Evolutionary conservation across 2,797 vertebrate genomes (phyloP).

Genomic region (Netta rufina): DNA sequence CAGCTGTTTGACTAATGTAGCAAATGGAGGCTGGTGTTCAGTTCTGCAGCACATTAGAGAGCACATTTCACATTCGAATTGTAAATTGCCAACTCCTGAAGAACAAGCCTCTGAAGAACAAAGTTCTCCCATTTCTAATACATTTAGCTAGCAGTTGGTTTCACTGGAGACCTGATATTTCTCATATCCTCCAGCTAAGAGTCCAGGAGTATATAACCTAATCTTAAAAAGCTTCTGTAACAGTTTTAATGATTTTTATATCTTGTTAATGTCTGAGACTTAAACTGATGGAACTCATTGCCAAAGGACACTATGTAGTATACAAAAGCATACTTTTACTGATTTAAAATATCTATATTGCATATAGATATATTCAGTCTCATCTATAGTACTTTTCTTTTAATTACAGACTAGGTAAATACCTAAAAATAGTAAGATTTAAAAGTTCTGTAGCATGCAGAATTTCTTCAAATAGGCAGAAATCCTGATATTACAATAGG

Average conservation of each 20-base stretch:
- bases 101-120: background rate
- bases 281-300: background rate
- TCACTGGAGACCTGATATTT: background rate
- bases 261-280: background rate
- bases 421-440: background rate
- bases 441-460: background rate
- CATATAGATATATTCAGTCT: background rate
- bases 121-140: background rate
- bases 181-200: background rate
- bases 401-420: background rate
- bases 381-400: background rate
- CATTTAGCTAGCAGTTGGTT: background rate
- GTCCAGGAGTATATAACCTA: background rate
- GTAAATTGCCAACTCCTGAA: background rate
- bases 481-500: background rate
- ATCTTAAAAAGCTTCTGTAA: background rate
- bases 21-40: slow-evolving; percentile 16
- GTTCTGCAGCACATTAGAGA: background rate
- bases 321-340: background rate
- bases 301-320: background rate
- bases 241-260: slow-evolving; percentile 17
- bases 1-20: slow-evolving; percentile 47
- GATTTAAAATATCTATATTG: background rate
- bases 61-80: background rate
- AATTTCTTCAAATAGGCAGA: background rate